A percentile compares a stretch with the other conserved stretches of the same genome.
Conservation (phyloP, 92 coral and sea anemone genomes). For the Zoanthus solanderi region DNA sequence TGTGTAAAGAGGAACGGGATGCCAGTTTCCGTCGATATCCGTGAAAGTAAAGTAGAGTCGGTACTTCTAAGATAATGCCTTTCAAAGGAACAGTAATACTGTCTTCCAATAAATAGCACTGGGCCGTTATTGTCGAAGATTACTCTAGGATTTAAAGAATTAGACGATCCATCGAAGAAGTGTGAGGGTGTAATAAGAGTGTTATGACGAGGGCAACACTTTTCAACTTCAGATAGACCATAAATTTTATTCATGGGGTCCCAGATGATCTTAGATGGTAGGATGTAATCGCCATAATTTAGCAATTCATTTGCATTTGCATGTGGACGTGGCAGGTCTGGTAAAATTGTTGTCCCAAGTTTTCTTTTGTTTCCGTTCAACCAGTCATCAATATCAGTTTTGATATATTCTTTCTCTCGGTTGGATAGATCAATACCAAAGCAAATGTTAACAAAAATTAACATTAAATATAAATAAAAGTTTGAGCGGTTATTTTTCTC, state of each 20-base stretch:
- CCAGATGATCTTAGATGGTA: background rate
- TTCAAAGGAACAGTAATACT: slow-evolving; percentile 47
- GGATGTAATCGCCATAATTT: background rate
- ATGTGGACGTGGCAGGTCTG: slow-evolving; percentile 4
- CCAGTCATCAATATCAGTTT: background rate
- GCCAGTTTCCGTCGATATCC: slow-evolving; percentile 28
- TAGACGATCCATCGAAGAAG: slow-evolving; percentile 23
- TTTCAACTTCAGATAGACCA: background rate
- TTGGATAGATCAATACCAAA: slow-evolving; percentile 9
- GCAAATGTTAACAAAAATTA: background rate
- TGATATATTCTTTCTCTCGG: background rate
- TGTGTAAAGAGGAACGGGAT: slow-evolving; percentile 49
- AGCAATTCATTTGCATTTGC: background rate
- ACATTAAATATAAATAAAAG: background rate
- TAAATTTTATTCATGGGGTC: background rate
- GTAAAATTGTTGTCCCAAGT: slow-evolving; percentile 3
- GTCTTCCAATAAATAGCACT: slow-evolving; percentile 38
- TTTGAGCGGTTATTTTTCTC: background rate
- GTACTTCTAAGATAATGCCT: slow-evolving; percentile 43
- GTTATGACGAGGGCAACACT: background rate
- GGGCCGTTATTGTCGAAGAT: slow-evolving; percentile 44
- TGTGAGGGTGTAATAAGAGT: background rate
- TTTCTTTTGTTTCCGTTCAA: background rate
- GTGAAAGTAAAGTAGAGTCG: slow-evolving; percentile 40
- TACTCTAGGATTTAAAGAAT: slow-evolving; percentile 40